Percentiles rank a stretch among this genome's conserved stretches.
Conservation (phyloP, 2,888 invertebrate species). For the Tortrix viridana region DNA sequence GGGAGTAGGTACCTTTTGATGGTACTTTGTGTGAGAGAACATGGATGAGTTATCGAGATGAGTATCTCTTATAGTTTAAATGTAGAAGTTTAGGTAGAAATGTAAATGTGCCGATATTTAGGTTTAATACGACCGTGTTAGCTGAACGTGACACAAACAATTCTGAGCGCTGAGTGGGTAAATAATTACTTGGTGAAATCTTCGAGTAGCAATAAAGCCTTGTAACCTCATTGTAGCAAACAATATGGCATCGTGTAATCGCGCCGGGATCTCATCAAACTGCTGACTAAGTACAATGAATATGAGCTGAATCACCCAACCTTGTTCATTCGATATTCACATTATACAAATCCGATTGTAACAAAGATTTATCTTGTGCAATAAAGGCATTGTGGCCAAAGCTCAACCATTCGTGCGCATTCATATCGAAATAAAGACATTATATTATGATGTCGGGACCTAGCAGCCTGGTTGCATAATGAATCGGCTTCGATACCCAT, state of each 20-base stretch:
- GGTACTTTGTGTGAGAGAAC: too few species aligned
- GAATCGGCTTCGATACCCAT: slow-evolving; percentile 41
- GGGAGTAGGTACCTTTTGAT: not conserved
- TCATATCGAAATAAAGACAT: slow-evolving; percentile 60
- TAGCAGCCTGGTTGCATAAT: slow-evolving; percentile 42
- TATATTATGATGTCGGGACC: slow-evolving; percentile 50
- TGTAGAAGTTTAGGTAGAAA: not conserved
- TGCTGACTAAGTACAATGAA: slow-evolving; percentile 51
- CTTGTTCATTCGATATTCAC: slow-evolving; percentile 61
- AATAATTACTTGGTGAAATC: slow-evolving; percentile 23
- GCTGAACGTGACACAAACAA: slow-evolving; percentile 12
- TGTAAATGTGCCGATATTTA: slow-evolving; percentile 4
- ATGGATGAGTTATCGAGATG: not conserved
- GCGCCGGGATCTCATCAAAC: slow-evolving; percentile 45
- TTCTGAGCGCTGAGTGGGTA: slow-evolving; percentile 14
- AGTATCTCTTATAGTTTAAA: not conserved
- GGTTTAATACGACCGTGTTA: not conserved
- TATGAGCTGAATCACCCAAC: slow-evolving; percentile 58
- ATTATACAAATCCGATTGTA: slow-evolving; percentile 67
- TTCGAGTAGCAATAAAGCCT: slow-evolving; percentile 19
- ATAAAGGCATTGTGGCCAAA: slow-evolving; percentile 60
- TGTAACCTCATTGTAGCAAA: slow-evolving; percentile 30
- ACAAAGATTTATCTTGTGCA: slow-evolving; percentile 67
- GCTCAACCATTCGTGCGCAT: slow-evolving; percentile 49
- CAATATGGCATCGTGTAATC: slow-evolving; percentile 46